Evolutionary conservation across 2,797 vertebrate genomes (phyloP).

Genomic region (Erpetoichthys calabaricus): DNA sequence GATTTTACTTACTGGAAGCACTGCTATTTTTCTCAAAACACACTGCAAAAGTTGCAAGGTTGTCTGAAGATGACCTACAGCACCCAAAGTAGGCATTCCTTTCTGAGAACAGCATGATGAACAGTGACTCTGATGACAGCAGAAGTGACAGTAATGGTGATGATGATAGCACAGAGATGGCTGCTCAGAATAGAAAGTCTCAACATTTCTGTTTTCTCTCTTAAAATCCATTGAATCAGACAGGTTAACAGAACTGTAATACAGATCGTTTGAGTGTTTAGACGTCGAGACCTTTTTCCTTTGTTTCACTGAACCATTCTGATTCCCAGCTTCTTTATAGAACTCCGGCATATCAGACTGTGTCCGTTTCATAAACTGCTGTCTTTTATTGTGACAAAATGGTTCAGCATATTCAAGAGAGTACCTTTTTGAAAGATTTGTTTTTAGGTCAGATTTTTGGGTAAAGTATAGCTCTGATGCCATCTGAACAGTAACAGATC

Average conservation of each 20-base stretch:
- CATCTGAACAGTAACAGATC: slow-evolving; percentile 55
- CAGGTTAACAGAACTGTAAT: too few relatives aligned
- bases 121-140: neutral
- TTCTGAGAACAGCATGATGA: slow-evolving; percentile 5
- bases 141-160: slow-evolving; percentile 17
- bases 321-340: neutral
- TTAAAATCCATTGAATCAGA: too few relatives aligned
- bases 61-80: slow-evolving; percentile 17
- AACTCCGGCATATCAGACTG: neutral
- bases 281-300: slow-evolving; percentile 17
- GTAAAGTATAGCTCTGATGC: slow-evolving; percentile 28
- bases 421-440: neutral
- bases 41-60: slow-evolving; percentile 21
- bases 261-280: too few relatives aligned
- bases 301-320: slow-evolving; percentile 1
- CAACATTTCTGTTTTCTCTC: too few relatives aligned
- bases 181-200: too few relatives aligned
- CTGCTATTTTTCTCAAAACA: slow-evolving; percentile 10
- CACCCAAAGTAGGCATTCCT: too few relatives aligned
- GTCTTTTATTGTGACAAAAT: neutral
- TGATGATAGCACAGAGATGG: neutral
- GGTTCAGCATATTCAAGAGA: neutral
- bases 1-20: slow-evolving; percentile 28
- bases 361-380: neutral
- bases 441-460: slow-evolving; percentile 11